These are phyloP conservation scores for Silurus lanzhouensis DNA, from an alignment of 2,797 vertebrate genomes.

Conservation along the genomic window DNA sequence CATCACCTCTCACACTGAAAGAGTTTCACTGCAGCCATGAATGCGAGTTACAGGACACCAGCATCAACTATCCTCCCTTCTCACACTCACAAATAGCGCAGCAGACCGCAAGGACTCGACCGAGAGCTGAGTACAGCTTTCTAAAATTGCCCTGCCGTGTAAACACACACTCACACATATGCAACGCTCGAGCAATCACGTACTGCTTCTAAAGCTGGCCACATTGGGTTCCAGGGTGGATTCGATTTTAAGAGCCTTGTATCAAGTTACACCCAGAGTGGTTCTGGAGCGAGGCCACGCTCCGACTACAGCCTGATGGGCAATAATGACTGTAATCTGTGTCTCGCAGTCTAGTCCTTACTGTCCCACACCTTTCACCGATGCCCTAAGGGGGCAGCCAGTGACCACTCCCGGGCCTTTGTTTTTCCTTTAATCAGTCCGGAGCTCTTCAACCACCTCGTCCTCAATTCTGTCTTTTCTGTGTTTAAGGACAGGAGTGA, in stretches of 20 bases:
- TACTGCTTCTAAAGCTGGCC: conserved; percentile 50
- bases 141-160: conserved; percentile 48
- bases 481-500: conserved; percentile 15
- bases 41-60: conserved; percentile 37
- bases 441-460: conserved; percentile 4
- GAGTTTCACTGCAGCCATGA: conserved; percentile 40
- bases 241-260: conserved; percentile 41
- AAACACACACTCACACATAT: conserved; percentile 32
- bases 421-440: conserved; percentile 30
- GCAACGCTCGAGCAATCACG: conserved; percentile 23
- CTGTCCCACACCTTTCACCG: conserved; percentile 19
- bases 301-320: conserved; percentile 41
- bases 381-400: not conserved
- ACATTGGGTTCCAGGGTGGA: conserved; percentile 41
- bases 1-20: conserved; percentile 35
- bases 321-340: conserved; percentile 53
- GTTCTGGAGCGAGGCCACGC: conserved; percentile 46
- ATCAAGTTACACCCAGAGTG: conserved; percentile 51
- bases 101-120: conserved; percentile 41
- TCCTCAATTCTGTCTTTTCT: not conserved
- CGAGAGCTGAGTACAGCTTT: conserved; percentile 30
- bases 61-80: conserved; percentile 23
- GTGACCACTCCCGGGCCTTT: not conserved
- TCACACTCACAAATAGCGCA: conserved; percentile 48
- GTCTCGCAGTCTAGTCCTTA: conserved; percentile 34